Evolutionary conservation across 2,113 vertebrate species (phyloP).

Genomic region (Clupea harengus): DNA sequence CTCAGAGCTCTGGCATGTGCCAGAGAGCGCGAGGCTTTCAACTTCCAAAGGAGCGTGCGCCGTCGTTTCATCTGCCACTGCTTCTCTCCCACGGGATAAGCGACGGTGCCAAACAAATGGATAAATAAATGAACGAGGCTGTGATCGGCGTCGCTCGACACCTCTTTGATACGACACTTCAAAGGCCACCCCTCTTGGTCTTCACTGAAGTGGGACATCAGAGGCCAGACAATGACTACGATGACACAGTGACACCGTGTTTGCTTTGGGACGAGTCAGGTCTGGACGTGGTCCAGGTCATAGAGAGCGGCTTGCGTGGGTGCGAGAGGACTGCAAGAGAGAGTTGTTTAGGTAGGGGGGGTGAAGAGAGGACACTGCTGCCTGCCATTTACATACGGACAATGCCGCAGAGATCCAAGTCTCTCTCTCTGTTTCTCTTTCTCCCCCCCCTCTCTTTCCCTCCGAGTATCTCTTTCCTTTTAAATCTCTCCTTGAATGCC

Average conservation of each 20-base stretch:
- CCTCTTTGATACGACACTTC: conserved; percentile 38
- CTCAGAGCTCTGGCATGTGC: not conserved
- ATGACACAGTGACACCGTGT: not conserved
- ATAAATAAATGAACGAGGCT: conserved; percentile 38
- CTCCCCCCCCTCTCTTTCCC: not conserved
- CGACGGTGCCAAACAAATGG: conserved; percentile 22
- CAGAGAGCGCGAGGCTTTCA: not conserved
- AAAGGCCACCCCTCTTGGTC: conserved; percentile 27
- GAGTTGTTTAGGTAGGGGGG: not conserved
- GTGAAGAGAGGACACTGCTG: not conserved
- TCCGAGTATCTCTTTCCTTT: not conserved
- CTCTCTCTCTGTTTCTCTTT: not conserved
- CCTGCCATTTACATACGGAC: not conserved
- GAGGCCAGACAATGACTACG: not conserved
- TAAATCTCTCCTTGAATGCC: not conserved
- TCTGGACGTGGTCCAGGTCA: not conserved
- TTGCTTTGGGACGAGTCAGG: conserved; percentile 1
- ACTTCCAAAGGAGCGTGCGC: conserved; percentile 14
- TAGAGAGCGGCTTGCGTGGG: not conserved
- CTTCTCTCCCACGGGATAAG: conserved; percentile 5
- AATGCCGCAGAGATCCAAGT: not conserved
- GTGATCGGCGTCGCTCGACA: not conserved
- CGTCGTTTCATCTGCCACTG: conserved; percentile 32
- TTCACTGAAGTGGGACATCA: conserved; percentile 17
- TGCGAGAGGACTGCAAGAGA: not conserved